Evolutionary conservation across 2,797 vertebrate genomes (phyloP).

Genomic region (Buphagus erythrorhynchus): DNA sequence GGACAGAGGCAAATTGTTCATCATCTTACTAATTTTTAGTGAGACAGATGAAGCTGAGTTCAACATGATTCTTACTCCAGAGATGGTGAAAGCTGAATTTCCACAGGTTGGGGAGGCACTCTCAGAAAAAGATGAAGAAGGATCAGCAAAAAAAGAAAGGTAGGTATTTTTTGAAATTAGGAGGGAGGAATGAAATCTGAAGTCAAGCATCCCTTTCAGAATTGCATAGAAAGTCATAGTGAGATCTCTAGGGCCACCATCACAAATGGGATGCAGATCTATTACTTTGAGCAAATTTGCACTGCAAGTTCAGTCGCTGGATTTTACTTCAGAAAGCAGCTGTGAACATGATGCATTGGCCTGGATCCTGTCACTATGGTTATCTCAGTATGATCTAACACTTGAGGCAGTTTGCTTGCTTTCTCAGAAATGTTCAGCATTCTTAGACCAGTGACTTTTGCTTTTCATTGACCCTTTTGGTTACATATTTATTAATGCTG

Average conservation of each 20-base stretch:
- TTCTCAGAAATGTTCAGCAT: neutral
- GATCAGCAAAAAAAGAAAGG: constrained; percentile 37
- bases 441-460: neutral
- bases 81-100: constrained; percentile 78
- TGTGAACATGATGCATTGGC: neutral
- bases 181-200: neutral
- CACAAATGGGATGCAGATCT: neutral
- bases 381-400: neutral
- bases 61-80: constrained; percentile 69
- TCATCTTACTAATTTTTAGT: constrained; percentile 62
- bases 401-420: neutral
- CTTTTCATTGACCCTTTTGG: neutral
- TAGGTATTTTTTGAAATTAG: neutral
- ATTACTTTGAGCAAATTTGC: neutral
- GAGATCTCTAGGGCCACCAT: neutral
- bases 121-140: neutral
- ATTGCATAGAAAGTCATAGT: neutral
- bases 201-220: neutral
- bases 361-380: neutral
- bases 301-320: neutral
- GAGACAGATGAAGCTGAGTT: constrained; percentile 51
- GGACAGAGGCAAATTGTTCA: neutral
- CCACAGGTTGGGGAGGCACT: neutral
- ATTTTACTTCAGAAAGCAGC: neutral
- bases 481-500: neutral